Conservation (phyloP, 2,113 vertebrate genomes). For the Tetraodon nigroviridis region DNA sequence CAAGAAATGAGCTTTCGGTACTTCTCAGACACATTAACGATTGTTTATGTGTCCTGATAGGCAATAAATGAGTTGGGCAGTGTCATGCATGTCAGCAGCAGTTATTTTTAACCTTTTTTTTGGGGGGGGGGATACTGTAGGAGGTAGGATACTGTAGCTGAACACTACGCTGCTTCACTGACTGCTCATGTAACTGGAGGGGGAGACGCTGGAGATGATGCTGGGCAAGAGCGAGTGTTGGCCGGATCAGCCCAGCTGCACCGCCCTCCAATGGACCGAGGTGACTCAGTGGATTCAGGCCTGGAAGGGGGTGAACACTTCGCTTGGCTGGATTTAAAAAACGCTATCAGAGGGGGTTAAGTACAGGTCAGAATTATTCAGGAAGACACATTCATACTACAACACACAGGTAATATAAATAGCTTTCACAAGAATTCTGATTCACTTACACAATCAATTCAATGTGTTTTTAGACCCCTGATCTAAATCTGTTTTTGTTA, state of each 20-base stretch:
- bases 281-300: slow-evolving; percentile 42
- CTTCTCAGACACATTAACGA: slow-evolving; percentile 23
- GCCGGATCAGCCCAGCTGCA: slow-evolving; percentile 42
- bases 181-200: slow-evolving; percentile 38
- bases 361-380: neutral
- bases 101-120: slow-evolving; percentile 1
- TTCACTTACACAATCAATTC: too few species aligned
- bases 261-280: slow-evolving; percentile 44
- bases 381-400: slow-evolving; percentile 7
- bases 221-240: slow-evolving; percentile 35
- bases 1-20: slow-evolving; percentile 23
- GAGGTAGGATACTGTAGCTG: slow-evolving; percentile 28
- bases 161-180: slow-evolving; percentile 25
- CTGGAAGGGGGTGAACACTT: slow-evolving; percentile 10
- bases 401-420: too few species aligned
- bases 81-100: slow-evolving; percentile 3
- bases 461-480: too few species aligned
- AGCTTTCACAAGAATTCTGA: too few species aligned
- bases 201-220: slow-evolving; percentile 49
- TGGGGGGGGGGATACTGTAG: too few species aligned
- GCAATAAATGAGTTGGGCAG: slow-evolving; percentile 10
- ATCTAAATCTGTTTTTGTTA: too few species aligned
- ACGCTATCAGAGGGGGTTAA: neutral
- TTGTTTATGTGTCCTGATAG: slow-evolving; percentile 20
- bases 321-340: slow-evolving; percentile 39